A percentile compares a stretch with the other conserved stretches of the same genome.
Evolutionary conservation across 2,113 vertebrate species (phyloP).

Genomic region (Plecotus auritus): DNA sequence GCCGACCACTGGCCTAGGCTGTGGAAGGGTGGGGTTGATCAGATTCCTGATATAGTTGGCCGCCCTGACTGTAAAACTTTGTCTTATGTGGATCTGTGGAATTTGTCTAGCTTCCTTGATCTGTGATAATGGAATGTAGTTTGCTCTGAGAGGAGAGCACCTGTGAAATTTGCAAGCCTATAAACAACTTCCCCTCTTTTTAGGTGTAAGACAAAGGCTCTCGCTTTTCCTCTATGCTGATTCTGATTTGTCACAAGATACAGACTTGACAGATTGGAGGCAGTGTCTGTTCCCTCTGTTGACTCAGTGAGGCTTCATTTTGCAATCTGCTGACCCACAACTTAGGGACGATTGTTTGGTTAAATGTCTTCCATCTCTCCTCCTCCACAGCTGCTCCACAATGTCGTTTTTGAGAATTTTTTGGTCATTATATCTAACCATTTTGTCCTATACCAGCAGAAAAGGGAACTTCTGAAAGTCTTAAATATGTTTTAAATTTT

Average conservation of each 20-base stretch:
- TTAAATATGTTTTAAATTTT: neutral
- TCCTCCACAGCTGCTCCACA: neutral
- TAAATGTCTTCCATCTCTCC: neutral
- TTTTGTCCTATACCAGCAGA: neutral
- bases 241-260: neutral
- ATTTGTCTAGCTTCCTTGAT: neutral
- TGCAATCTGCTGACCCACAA: neutral
- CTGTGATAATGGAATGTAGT: neutral
- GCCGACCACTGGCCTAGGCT: no score
- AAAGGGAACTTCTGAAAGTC: neutral
- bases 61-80: neutral
- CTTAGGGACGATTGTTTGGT: neutral
- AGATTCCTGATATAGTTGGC: neutral
- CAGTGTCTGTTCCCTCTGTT: neutral
- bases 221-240: neutral
- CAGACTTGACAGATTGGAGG: neutral
- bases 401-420: neutral
- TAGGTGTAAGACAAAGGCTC: no score
- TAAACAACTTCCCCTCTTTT: neutral
- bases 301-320: neutral
- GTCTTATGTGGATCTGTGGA: neutral
- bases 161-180: neutral
- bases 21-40: neutral
- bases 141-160: neutral
- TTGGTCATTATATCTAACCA: neutral